Evolutionary conservation across 2,888 invertebrate genomes (phyloP), one percentile per base, ranked within the genome.

Genomic region (Dendrolimus houi): DNA sequence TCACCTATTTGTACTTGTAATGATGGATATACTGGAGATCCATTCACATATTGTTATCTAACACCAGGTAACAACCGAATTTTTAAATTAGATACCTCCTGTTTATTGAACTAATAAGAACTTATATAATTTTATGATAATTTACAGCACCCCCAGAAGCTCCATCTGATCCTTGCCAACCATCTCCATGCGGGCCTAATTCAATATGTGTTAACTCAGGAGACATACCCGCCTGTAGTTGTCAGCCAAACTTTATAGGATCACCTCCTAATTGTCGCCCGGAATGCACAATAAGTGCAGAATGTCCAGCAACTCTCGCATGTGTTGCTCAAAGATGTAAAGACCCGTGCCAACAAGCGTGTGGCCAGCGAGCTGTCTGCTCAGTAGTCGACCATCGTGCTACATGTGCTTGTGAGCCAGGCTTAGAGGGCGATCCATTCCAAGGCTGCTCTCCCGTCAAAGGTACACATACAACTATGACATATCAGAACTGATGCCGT

Each of bases 1-100:
- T 93, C 95, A 60, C 95, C 95, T 1, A 94, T 94, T 71, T 95
- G 95, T 75, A 92, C 93, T 55, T 96, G 95, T 71, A 87, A 93
- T 61, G 91, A 93, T 64, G 93, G 93, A 29, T 93, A 91, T 62
- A 93, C 93, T 62, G 95, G 95, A 41, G 94, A 95, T 89, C 95
- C 95, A 10, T 95, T 95, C 74, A 89, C 92, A 7, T 92, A 93
- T 68, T 94, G 94, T 70, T 87, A 92, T 68, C 83, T 85, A 10
- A 74, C 87, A 66, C 92, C 92, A 81, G 92, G 94, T 94, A 87
- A 12, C 12, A 54, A 60, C 66, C 56, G 55, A 56, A 57, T 56
- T 54, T 54, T 41, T 7, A 54, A 42, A 52, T 41, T 7, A 9
- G 6, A 29, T 29, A 29, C 29, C 1, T 17, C 12, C 41, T 8